Evolutionary conservation across 2,113 vertebrate genomes (phyloP).

Genomic region (Struthio camelus): DNA sequence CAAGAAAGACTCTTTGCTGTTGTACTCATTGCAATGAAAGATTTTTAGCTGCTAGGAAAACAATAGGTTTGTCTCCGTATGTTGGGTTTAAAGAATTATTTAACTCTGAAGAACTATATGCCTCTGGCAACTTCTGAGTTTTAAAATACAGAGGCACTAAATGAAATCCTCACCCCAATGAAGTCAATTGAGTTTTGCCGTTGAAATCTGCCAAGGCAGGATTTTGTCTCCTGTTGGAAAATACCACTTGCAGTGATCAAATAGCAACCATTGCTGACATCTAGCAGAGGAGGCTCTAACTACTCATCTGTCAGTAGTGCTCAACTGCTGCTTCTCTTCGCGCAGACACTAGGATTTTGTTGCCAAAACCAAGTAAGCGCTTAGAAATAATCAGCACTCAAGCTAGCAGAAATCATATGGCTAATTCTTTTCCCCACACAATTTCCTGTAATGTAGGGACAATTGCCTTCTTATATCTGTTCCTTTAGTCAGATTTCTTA

Average conservation of each 20-base stretch:
- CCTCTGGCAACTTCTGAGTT: constrained; percentile 1
- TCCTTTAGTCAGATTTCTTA: not conserved
- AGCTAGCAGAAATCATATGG: not conserved
- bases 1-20: constrained; percentile 2
- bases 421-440: not conserved
- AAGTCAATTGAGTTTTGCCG: not conserved
- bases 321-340: not conserved
- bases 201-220: not conserved
- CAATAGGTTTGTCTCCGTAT: not conserved
- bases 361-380: not conserved
- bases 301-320: not conserved
- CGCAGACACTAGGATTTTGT: not conserved
- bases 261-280: not conserved
- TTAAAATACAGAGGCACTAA: not conserved
- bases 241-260: not conserved
- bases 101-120: not conserved
- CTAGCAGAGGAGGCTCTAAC: not conserved
- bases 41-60: constrained; percentile 47
- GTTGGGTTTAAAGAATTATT: not conserved
- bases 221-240: constrained; percentile 26
- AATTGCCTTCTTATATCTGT: not conserved
- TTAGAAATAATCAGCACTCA: not conserved
- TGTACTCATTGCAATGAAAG: not conserved
- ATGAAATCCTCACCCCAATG: not conserved
- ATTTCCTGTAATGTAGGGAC: not conserved